A percentile compares a stretch with the other conserved stretches of the same genome.
These are phyloP conservation scores for Microcebus jonahi DNA, from an alignment of 2,113 vertebrate species.

Conservation along the genomic window DNA sequence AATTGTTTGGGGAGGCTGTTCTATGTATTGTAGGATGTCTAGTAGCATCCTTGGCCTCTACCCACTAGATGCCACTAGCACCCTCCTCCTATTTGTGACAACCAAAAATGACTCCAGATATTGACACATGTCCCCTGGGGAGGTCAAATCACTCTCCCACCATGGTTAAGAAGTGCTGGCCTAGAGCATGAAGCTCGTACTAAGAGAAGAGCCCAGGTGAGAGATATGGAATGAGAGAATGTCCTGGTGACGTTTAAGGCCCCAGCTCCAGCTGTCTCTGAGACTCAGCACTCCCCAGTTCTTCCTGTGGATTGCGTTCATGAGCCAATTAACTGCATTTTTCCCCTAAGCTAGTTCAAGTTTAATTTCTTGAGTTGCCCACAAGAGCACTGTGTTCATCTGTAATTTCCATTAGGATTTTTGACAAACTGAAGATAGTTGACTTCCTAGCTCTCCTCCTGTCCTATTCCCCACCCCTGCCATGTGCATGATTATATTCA, in stretches of 20 bases:
- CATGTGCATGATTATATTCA: neutral
- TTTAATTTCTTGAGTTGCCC: slow-evolving; percentile 62
- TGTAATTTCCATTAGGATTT: slow-evolving; percentile 65
- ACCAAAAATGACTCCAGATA: neutral
- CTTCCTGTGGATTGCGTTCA: slow-evolving; percentile 58
- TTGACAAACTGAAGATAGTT: slow-evolving; percentile 63
- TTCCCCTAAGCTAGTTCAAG: slow-evolving; percentile 50
- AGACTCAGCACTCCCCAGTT: slow-evolving; percentile 17
- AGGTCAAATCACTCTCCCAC: neutral
- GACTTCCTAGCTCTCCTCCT: neutral
- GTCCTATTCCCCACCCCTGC: neutral
- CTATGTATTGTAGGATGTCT: neutral
- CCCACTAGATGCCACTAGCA: neutral
- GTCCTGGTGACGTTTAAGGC: slow-evolving; percentile 33
- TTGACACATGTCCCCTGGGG: neutral
- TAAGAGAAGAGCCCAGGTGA: neutral
- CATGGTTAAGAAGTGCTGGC: neutral
- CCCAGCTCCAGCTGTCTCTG: neutral
- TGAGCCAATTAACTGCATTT: slow-evolving; percentile 60
- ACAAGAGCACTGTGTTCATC: slow-evolving; percentile 58
- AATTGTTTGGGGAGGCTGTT: neutral
- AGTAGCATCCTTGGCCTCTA: neutral
- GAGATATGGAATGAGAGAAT: neutral
- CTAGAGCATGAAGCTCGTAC: neutral
- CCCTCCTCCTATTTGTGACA: neutral